Evolutionary conservation across 2,797 vertebrate species (phyloP).

Genomic region (Silurus lanzhouensis): DNA sequence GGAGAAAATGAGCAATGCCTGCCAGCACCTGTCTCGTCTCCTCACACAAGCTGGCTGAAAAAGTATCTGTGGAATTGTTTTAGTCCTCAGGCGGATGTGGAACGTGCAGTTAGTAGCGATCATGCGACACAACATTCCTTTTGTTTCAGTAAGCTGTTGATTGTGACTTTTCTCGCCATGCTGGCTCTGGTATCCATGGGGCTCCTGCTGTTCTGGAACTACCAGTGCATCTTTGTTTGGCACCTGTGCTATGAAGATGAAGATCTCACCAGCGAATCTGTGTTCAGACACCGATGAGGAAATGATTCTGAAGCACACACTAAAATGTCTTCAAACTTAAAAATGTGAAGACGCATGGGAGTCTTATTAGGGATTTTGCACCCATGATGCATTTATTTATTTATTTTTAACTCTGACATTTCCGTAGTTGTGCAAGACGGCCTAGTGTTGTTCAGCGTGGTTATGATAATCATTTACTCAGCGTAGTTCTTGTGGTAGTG

Average conservation of each 20-base stretch:
- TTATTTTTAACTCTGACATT: no score
- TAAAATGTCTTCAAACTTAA: no score
- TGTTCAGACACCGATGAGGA: background rate
- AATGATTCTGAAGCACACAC: background rate
- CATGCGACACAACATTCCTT: background rate
- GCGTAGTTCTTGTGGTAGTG: constrained; percentile 10
- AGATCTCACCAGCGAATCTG: background rate
- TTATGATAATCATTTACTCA: constrained; percentile 22
- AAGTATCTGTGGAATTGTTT: constrained; percentile 31
- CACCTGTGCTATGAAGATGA: constrained; percentile 48
- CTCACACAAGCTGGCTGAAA: constrained; percentile 50
- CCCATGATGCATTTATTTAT: background rate
- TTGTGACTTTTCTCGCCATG: constrained; percentile 40
- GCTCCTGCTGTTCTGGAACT: constrained; percentile 62
- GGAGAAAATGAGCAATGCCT: constrained; percentile 41
- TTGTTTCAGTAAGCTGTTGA: constrained; percentile 38
- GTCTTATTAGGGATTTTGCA: background rate
- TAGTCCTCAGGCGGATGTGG: background rate
- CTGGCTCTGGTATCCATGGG: constrained; percentile 49
- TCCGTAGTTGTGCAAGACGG: no score
- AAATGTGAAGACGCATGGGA: background rate
- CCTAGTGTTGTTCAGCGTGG: background rate
- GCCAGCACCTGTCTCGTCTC: background rate
- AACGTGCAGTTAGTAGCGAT: background rate
- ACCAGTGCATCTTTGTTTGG: constrained; percentile 62